Conservation (phyloP, 2,797 vertebrate genomes). For the Myotis vivesi region DNA sequence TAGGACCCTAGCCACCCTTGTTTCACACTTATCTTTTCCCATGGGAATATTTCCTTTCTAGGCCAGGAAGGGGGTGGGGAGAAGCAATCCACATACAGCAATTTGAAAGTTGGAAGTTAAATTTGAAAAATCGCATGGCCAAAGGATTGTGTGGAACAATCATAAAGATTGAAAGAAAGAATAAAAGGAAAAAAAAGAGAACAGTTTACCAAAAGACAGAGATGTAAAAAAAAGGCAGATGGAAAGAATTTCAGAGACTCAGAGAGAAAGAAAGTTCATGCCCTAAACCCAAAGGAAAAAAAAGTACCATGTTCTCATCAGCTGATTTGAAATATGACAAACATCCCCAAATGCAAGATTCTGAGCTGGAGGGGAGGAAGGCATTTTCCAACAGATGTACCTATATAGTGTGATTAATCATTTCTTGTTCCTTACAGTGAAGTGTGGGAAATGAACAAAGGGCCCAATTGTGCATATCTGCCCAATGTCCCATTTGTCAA, state of each 20-base stretch:
- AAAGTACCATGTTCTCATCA: accelerated
- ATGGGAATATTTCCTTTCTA: conserved; percentile 69
- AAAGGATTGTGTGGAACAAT: background rate
- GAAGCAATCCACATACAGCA: background rate
- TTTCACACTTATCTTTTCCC: conserved; percentile 71
- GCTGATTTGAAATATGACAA: background rate
- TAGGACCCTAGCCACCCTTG: conserved; percentile 45
- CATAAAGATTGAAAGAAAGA: background rate
- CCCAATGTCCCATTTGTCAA: background rate
- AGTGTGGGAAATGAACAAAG: background rate
- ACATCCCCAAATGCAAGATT: background rate
- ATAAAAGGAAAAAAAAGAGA: background rate
- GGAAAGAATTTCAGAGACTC: background rate
- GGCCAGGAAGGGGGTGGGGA: background rate
- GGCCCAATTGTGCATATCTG: background rate
- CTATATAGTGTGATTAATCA: background rate
- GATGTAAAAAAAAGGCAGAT: background rate
- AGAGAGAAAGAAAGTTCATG: background rate
- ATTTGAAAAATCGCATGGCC: conserved; percentile 6
- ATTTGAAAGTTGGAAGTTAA: conserved; percentile 52
- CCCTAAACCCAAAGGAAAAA: background rate
- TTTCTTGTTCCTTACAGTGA: background rate
- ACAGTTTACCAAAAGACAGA: background rate
- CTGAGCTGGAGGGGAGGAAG: background rate
- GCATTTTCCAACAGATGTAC: background rate